Base-by-base conservation (phyloP, 2,113 vertebrate species). In the Bubo blakistoni region DNA sequence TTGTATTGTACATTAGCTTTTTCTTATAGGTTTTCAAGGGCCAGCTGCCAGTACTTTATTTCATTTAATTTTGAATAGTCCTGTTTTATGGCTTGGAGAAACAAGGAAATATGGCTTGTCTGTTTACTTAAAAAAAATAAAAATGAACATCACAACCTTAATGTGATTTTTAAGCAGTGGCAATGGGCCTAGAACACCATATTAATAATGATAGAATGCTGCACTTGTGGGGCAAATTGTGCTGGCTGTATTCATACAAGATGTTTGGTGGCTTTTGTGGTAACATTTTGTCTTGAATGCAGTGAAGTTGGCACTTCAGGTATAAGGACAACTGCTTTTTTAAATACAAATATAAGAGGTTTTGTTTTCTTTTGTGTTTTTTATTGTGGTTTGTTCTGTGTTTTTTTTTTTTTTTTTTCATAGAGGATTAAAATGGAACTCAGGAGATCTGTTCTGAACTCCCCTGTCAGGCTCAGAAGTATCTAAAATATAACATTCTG, bases 31-130 rank as follows among this genome's bases (percentile, higher is more conserved):
- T 91, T 94, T 96, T 95, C 91, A 92, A 95, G 70, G 88, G 62
- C 70, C 91, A 89, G 88, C 81, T 87, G 66, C 32, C 0, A 0
- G 57, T 92, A 52, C 21, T 94, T 95, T 84, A 79, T 94, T 97
- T 91, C 44, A 79, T 92, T 94, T 96, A 94, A 92, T 94, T 94
- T 89, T 92, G 49, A 92, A 79, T 80, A 49, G 19, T 87, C 22
- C 44, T 92, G 17, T 85, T 96, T 92, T 92, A 57, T 87, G 70
- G 34, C 74, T 91, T 91, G 58, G 25, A 72, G 83, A 90, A 91
- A 95, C 88, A 89, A 91, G 81, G 79, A 94, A 91, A 72, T 91
- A 67, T 73, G 54, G 26, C 73, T 96, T 94, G 62, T 76, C 91
- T 95, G 80, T 86, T 89, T 72, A 87, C 57, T 92, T 81, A 62